Evolutionary conservation across 2,113 vertebrate species (phyloP).

Genomic region (Daboia siamensis): DNA sequence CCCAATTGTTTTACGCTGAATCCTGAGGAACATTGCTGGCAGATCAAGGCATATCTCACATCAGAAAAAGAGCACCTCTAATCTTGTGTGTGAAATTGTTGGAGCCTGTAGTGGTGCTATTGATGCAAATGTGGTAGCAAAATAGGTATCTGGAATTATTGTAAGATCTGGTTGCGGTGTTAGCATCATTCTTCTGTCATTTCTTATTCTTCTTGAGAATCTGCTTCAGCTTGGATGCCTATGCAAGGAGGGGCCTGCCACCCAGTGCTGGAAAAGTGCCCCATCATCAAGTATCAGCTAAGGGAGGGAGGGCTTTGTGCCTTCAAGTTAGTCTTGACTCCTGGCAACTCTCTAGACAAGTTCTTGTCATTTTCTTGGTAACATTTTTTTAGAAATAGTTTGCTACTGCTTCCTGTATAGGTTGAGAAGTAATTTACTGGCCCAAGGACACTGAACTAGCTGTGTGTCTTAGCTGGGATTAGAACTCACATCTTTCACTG

Average conservation of each 20-base stretch:
- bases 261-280: neutral
- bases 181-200: neutral
- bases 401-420: neutral
- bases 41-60: neutral
- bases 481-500: neutral
- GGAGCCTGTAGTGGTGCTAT: neutral
- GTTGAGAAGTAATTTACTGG: neutral
- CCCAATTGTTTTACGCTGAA: neutral
- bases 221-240: neutral
- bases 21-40: neutral
- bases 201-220: neutral
- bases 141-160: neutral
- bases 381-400: neutral
- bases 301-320: neutral
- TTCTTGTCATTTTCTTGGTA: neutral
- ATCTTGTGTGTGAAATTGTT: neutral
- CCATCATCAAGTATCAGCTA: neutral
- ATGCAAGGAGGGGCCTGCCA: neutral
- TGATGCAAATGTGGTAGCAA: neutral
- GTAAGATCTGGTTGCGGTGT: neutral
- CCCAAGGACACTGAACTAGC: neutral
- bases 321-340: neutral
- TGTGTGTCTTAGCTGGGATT: neutral
- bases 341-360: neutral
- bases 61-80: neutral